Percentiles rank a stretch among this genome's conserved stretches.
Evolutionary conservation across 2,888 invertebrate genomes (phyloP).

Genomic region (Ophioninae sp.): DNA sequence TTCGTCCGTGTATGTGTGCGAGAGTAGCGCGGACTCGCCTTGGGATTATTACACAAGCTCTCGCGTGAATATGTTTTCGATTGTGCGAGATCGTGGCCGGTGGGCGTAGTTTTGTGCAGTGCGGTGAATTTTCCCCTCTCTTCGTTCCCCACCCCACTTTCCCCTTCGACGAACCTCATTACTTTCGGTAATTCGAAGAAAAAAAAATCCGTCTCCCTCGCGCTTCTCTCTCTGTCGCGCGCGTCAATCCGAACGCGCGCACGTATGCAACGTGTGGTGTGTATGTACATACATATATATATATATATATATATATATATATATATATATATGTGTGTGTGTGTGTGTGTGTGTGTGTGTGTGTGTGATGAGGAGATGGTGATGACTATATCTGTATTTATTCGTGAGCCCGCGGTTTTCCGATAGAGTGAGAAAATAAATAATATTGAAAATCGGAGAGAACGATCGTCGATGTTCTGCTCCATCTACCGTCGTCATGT

Average conservation of each 20-base stretch:
- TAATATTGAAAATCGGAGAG: constrained; percentile 50
- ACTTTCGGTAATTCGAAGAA: constrained; percentile 8
- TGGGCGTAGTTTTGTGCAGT: constrained; percentile 65
- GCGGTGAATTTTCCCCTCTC: constrained; percentile 58
- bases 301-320: no score
- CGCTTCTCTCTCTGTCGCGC: constrained; percentile 41
- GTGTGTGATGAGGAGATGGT: constrained; percentile 39
- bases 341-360: not conserved
- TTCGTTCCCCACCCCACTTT: constrained; percentile 9
- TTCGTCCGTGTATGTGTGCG: not conserved
- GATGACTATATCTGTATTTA: constrained; percentile 29
- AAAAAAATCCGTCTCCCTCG: constrained; percentile 25
- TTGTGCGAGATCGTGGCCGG: constrained; percentile 67
- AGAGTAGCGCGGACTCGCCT: constrained; percentile 40
- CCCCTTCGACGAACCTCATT: constrained; percentile 14
- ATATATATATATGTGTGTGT: no score
- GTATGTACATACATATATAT: no score
- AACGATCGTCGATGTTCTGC: constrained; percentile 58
- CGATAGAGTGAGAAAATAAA: constrained; percentile 47
- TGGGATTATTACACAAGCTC: constrained; percentile 50
- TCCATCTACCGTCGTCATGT: constrained; percentile 59
- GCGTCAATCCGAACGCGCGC: constrained; percentile 63
- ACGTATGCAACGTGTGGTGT: constrained; percentile 57
- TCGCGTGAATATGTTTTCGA: constrained; percentile 65
- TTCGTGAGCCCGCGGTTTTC: constrained; percentile 45